These are phyloP conservation scores for Lasioglossum leucozonium DNA, from an alignment of 2,888 invertebrate species.

Conservation along the genomic window DNA sequence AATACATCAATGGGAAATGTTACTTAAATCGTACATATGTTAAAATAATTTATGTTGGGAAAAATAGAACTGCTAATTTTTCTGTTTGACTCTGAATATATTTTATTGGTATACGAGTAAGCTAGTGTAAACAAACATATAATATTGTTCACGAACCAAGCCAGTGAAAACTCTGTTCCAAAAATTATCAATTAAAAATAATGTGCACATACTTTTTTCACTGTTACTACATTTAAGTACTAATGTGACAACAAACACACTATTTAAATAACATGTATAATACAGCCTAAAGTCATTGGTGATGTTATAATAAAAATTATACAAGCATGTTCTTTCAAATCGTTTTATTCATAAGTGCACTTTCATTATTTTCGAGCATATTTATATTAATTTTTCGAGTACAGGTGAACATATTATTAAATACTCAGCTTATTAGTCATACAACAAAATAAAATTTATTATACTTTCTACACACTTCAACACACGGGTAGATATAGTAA, in stretches of 20 bases:
- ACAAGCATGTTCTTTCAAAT: conserved; percentile 23
- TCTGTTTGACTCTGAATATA: conserved; percentile 33
- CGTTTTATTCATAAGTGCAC: conserved; percentile 47
- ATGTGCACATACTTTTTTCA: conserved; percentile 10
- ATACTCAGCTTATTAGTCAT: conserved; percentile 31
- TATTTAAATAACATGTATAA: conserved; percentile 31
- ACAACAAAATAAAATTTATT: conserved; percentile 51
- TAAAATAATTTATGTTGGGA: conserved; percentile 23
- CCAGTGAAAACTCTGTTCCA: not conserved
- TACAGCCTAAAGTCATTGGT: conserved; percentile 19
- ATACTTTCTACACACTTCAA: conserved; percentile 24
- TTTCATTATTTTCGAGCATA: conserved; percentile 31
- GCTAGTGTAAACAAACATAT: conserved; percentile 4
- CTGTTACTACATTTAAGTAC: conserved; percentile 40
- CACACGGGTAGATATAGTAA: conserved; percentile 15
- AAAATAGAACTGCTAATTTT: not conserved
- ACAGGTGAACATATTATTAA: conserved; percentile 38
- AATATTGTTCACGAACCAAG: conserved; percentile 16
- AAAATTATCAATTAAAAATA: conserved; percentile 1
- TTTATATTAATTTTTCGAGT: conserved; percentile 3
- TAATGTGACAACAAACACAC: conserved; percentile 55
- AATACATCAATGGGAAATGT: conserved; percentile 10
- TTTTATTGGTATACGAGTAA: conserved; percentile 5
- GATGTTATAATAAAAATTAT: conserved; percentile 51
- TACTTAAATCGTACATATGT: conserved; percentile 35